Evolutionary conservation across 2,797 vertebrate genomes (phyloP), one percentile per base, ranked within the genome.

Genomic region (Cyclura pinguis): DNA sequence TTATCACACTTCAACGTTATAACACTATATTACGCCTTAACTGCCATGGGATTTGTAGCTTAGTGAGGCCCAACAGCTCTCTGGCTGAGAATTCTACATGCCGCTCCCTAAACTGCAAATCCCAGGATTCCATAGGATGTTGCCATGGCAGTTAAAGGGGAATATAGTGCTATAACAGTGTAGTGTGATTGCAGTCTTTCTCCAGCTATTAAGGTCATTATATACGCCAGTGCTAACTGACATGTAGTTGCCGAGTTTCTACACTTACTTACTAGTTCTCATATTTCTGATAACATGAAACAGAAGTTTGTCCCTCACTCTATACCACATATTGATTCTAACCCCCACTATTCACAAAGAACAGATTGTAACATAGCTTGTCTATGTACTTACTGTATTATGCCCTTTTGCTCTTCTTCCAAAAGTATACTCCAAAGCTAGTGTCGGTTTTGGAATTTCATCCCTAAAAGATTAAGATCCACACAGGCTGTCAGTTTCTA

Each of bases 341-440:
- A 52, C 29, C 24, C 13, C 9, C 64, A 83, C 42, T 47, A 83
- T 24, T 24, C 83, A 85, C 29, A 89, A 82, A 35, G 88, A 3
- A 76, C 10, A 90, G 0, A 2, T 3, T 69, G 87, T 86, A 74
- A 16, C 59, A 20, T 73, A 13, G 4, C 83, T 32, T 91, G 88
- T 59, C 62, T 64, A 57, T 16, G 88, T 94, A 97, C 97, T 97
- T 96, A 99, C 99, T 24, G 97, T 97, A 95, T 98, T 99, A 82
- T 99, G 98, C 35, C 98, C 98, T 94, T 98, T 97, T 74, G 98
- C 97, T 93, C 98, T 96, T 96, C 99, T 98, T 92, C 98, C 98
- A 67, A 98, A 99, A 0, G 98, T 99, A 93, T 99, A 99, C 91
- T 99, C 99, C 95, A 99, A 95, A 24, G 98, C 98, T 94, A 99